Evolutionary conservation across 2,113 vertebrate species (phyloP).

Genomic region (Callorhinus ursinus): DNA sequence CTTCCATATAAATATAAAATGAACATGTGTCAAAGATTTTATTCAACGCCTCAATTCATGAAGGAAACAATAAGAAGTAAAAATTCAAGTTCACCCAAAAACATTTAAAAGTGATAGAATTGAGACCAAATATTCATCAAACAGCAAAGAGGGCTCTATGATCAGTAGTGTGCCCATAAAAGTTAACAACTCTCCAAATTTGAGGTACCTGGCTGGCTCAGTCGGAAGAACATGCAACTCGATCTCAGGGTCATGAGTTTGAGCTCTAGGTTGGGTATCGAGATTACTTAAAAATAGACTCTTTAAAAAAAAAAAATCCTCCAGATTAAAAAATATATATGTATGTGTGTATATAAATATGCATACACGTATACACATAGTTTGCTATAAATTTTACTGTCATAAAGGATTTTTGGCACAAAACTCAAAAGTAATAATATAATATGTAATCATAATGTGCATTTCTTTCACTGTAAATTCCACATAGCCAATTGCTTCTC

Average conservation of each 20-base stretch:
- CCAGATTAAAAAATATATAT: background rate
- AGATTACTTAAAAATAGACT: too few species aligned
- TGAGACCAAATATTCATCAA: background rate
- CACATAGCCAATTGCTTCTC: background rate
- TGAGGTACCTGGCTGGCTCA: too few species aligned
- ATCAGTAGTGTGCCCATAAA: background rate
- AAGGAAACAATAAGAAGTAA: background rate
- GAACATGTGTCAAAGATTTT: background rate
- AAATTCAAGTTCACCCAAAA: background rate
- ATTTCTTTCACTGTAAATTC: background rate
- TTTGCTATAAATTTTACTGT: background rate
- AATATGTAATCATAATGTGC: background rate
- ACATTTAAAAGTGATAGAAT: background rate
- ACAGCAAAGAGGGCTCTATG: background rate
- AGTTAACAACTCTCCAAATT: background rate
- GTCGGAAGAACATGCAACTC: too few species aligned
- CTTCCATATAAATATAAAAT: background rate
- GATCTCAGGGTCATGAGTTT: too few species aligned
- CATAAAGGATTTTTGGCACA: background rate
- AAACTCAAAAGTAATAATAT: background rate
- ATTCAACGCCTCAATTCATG: background rate
- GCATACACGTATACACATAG: background rate
- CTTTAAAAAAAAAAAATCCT: too few species aligned
- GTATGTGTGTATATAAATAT: background rate
- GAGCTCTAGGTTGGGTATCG: too few species aligned